Percentiles rank a stretch among this genome's conserved stretches.
phyloP scores from a whole-genome alignment of 2,113 vertebrate species.

The Gymnocephalus cernua region DNA sequence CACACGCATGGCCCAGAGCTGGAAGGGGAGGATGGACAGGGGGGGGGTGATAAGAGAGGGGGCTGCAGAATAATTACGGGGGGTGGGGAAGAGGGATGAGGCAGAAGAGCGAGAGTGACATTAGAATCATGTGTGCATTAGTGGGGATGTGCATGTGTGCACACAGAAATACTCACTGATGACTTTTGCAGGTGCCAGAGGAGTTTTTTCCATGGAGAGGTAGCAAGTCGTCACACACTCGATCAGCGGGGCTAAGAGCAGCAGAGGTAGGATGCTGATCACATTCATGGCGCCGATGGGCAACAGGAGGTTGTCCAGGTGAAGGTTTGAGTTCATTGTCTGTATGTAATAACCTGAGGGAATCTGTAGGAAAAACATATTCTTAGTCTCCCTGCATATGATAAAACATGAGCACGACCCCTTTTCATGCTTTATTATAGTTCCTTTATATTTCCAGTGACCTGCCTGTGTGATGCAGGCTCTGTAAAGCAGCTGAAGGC shows the following conservation, averaged over 20 bases:
- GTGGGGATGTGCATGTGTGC: background rate
- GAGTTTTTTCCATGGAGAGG: conserved; percentile 74
- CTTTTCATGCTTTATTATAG: background rate
- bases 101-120: conserved; percentile 26
- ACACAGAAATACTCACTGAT: conserved; percentile 83
- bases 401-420: background rate
- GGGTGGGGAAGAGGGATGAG: conserved; percentile 16
- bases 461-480: conserved; percentile 89
- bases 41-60: conserved; percentile 61
- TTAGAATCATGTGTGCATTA: background rate
- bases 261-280: conserved; percentile 88
- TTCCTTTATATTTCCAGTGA: background rate
- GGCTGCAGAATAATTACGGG: conserved; percentile 55
- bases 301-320: conserved; percentile 86
- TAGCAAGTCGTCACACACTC: conserved; percentile 84
- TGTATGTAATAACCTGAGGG: conserved; percentile 95
- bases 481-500: conserved; percentile 91
- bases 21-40: conserved; percentile 60
- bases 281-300: conserved; percentile 92
- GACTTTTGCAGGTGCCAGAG: conserved; percentile 82
- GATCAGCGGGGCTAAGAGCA: conserved; percentile 89
- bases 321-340: conserved; percentile 93
- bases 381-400: background rate
- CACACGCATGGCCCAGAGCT: conserved; percentile 89
- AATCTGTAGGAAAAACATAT: conserved; percentile 82